These are phyloP conservation scores for Ceratosolen solmsi DNA, from an alignment of 1,140 invertebrate genomes.

Conservation along the genomic window DNA sequence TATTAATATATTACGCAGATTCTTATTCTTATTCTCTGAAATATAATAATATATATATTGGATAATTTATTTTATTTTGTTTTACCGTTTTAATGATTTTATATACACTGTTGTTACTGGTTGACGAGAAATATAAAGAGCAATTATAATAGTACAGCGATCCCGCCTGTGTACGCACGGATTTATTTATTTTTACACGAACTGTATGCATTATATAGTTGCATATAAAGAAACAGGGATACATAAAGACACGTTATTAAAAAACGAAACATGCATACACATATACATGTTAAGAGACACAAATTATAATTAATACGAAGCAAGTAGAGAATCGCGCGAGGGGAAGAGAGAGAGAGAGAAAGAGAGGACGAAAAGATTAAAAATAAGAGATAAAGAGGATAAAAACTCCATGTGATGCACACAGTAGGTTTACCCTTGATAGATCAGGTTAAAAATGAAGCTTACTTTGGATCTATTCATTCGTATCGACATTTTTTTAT, in stretches of 20 bases:
- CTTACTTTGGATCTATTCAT: conserved; percentile 18
- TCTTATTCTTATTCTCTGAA: conserved; percentile 61
- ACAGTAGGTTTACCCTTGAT: conserved; percentile 26
- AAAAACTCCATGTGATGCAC: conserved; percentile 6
- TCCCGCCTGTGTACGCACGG: conserved; percentile 52
- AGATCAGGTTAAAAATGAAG: neutral
- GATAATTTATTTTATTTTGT: conserved; percentile 73
- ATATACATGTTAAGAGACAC: neutral
- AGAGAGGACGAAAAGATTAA: neutral
- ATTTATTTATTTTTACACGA: conserved; percentile 60
- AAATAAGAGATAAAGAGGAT: neutral
- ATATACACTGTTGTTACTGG: conserved; percentile 73
- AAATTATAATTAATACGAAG: conserved; percentile 15
- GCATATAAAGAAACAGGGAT: conserved; percentile 51
- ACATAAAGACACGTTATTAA: conserved; percentile 31
- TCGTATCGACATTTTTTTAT: neutral
- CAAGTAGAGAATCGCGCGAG: neutral
- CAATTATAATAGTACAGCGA: conserved; percentile 57
- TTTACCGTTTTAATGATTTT: conserved; percentile 74
- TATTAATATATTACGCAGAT: conserved; percentile 72
- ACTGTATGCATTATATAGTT: conserved; percentile 45
- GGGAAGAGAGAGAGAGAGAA: neutral
- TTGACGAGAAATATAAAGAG: conserved; percentile 62
- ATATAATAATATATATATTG: conserved; percentile 66
- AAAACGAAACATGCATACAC: conserved; percentile 14